Conservation (phyloP, 2,888 invertebrate genomes). For the Caenorhabditis parvicauda region DNA sequence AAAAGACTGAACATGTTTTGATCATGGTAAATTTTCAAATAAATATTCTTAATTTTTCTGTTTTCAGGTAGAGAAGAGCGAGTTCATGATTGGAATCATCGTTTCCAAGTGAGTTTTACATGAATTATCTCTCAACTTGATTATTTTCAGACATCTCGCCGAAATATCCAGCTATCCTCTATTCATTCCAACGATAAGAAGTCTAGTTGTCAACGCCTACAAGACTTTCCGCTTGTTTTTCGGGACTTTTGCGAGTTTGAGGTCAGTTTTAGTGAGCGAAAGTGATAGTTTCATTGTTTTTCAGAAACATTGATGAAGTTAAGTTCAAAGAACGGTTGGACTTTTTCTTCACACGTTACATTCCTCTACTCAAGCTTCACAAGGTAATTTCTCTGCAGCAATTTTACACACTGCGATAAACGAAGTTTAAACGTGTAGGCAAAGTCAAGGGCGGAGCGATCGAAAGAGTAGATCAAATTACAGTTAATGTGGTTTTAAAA, state of each 20-base stretch:
- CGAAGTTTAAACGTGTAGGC: background rate
- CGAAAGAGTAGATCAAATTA: too few species aligned
- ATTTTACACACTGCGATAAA: conserved; percentile 61
- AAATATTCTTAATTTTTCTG: conserved; percentile 19
- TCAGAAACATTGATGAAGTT: conserved; percentile 6
- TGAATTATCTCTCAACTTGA: background rate
- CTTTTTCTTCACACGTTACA: conserved; percentile 72
- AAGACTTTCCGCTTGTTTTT: conserved; percentile 54
- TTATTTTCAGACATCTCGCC: conserved; percentile 10
- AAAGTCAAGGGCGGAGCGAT: too few species aligned
- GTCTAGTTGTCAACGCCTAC: conserved; percentile 37
- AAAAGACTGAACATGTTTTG: conserved; percentile 35
- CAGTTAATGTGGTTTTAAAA: too few species aligned
- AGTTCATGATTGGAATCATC: conserved; percentile 56
- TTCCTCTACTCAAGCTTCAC: conserved; percentile 38
- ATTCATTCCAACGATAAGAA: conserved; percentile 33
- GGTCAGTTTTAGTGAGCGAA: conserved; percentile 6
- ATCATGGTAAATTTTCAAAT: conserved; percentile 14
- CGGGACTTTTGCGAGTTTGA: conserved; percentile 35
- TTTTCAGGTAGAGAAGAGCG: conserved; percentile 29
- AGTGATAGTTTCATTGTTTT: background rate
- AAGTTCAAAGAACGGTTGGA: conserved; percentile 43
- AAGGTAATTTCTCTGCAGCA: too few species aligned
- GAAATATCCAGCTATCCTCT: conserved; percentile 39
- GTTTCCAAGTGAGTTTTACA: conserved; percentile 45